Conservation (phyloP, 2,888 invertebrate species). For the Gerris lacustris region DNA sequence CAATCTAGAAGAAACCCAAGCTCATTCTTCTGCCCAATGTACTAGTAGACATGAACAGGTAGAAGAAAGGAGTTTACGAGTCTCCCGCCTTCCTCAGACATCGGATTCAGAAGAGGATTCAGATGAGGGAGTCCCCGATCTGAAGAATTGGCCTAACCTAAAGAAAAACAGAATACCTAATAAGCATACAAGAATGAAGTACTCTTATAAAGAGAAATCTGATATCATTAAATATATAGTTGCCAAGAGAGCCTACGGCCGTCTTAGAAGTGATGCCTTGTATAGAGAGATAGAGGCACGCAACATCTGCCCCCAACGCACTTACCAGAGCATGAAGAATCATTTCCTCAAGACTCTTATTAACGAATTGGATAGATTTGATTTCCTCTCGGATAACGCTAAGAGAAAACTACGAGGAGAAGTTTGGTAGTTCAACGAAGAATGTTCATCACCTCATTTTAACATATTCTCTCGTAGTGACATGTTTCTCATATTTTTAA, state of each 20-base stretch:
- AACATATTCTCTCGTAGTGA: too few species aligned
- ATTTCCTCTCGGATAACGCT: constrained; percentile 12
- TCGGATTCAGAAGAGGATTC: neutral
- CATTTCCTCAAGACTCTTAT: constrained; percentile 17
- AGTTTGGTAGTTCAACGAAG: too few species aligned
- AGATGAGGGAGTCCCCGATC: neutral
- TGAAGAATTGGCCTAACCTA: neutral
- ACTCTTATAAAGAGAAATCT: constrained; percentile 11
- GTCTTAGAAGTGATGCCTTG: constrained; percentile 16
- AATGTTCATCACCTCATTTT: too few species aligned
- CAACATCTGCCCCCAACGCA: constrained; percentile 16
- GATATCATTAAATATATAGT: constrained; percentile 13
- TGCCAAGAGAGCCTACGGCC: neutral
- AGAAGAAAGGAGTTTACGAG: too few species aligned
- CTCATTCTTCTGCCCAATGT: too few species aligned
- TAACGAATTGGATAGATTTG: constrained; percentile 15
- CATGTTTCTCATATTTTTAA: too few species aligned
- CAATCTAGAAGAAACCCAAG: too few species aligned
- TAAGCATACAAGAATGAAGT: constrained; percentile 12
- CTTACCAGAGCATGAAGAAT: constrained; percentile 21
- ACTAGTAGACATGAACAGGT: too few species aligned
- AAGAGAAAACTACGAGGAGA: constrained; percentile 7
- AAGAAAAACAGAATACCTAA: neutral
- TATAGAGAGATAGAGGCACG: constrained; percentile 16
- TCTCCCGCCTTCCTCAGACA: neutral